Conservation (phyloP, 2,888 invertebrate genomes). For the Pseudococcus longispinus region DNA sequence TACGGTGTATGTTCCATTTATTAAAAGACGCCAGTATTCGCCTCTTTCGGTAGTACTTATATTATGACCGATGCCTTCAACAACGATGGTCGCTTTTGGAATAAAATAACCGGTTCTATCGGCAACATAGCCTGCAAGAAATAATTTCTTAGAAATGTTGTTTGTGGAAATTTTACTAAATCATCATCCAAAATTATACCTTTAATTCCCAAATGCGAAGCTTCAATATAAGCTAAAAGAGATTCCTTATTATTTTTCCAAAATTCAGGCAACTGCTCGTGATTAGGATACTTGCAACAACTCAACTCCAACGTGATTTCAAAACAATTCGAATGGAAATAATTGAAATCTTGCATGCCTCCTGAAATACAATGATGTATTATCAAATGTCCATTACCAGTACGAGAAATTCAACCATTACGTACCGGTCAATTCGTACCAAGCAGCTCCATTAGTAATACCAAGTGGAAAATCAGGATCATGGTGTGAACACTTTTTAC, state of each 20-base stretch:
- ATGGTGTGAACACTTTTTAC: conserved; percentile 74
- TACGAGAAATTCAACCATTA: not conserved
- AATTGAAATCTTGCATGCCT: conserved; percentile 99
- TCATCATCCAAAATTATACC: conserved; percentile 61
- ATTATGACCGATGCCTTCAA: conserved; percentile 80
- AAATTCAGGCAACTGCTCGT: conserved; percentile 73
- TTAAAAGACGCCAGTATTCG: conserved; percentile 91
- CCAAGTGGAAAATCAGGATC: conserved; percentile 73
- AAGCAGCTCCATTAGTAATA: conserved; percentile 89
- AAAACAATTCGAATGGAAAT: conserved; percentile 91
- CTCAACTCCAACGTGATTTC: conserved; percentile 96
- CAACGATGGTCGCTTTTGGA: conserved; percentile 76
- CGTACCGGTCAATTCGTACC: conserved; percentile 83
- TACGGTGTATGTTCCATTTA: conserved; percentile 85
- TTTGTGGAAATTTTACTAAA: not conserved
- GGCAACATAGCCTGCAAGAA: conserved; percentile 68
- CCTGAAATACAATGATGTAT: conserved; percentile 66
- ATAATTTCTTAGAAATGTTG: conserved; percentile 3
- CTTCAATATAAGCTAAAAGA: conserved; percentile 83
- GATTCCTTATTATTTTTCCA: conserved; percentile 89
- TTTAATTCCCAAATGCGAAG: conserved; percentile 76
- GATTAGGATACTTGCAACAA: conserved; percentile 90
- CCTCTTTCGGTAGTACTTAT: conserved; percentile 81
- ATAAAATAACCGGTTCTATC: conserved; percentile 72
- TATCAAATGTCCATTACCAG: not conserved